Evolutionary conservation across 2,113 vertebrate species (phyloP).

Genomic region (Eptesicus fuscus): DNA sequence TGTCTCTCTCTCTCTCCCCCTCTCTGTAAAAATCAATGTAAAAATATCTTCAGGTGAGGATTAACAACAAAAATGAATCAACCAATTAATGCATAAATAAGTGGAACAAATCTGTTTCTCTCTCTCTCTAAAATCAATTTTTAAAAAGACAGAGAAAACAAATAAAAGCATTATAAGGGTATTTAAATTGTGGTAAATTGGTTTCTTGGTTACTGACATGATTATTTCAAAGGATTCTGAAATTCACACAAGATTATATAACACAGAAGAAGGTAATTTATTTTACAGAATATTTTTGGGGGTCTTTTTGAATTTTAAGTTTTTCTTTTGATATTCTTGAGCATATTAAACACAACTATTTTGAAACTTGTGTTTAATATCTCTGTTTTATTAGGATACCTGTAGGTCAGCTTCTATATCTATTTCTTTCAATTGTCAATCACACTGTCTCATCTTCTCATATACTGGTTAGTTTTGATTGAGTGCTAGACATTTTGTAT

Average conservation of each 20-base stretch:
- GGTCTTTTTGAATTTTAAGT: background rate
- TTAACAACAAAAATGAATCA: background rate
- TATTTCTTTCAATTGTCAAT: background rate
- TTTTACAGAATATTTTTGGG: background rate
- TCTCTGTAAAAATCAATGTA: too few relatives aligned
- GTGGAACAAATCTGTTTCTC: too few relatives aligned
- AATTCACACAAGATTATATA: background rate
- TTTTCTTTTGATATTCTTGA: background rate
- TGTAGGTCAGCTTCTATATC: background rate
- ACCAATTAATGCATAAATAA: too few relatives aligned
- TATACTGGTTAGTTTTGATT: background rate
- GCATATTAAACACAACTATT: background rate
- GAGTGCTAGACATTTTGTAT: background rate
- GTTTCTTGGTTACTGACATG: background rate
- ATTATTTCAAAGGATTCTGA: slow-evolving; percentile 31
- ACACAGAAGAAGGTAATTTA: background rate
- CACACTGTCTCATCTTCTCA: background rate
- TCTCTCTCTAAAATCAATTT: background rate
- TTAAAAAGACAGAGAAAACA: background rate
- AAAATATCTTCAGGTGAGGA: too few relatives aligned
- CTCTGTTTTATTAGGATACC: background rate
- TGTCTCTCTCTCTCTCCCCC: too few relatives aligned
- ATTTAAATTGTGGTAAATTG: slow-evolving; percentile 5
- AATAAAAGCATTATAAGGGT: background rate
- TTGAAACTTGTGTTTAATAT: background rate